phyloP scores from a whole-genome alignment of 1,140 invertebrate genomes.

The Nephotettix cincticeps region DNA sequence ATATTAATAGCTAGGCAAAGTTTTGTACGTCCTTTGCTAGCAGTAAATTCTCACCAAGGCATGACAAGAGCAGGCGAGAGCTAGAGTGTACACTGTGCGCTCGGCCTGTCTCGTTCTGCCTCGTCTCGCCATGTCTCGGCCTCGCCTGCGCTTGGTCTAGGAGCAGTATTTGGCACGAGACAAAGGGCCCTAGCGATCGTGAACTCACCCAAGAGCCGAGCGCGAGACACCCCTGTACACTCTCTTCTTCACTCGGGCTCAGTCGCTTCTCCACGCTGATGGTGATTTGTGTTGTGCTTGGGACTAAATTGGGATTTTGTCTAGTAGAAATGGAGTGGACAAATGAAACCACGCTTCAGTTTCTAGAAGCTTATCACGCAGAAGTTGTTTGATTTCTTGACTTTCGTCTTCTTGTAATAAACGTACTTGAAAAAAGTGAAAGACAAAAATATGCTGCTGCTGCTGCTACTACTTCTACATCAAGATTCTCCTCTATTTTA shows the following conservation, averaged over 20 bases:
- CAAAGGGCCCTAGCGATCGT: not conserved
- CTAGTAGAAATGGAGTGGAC: not conserved
- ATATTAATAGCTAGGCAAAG: too few species aligned
- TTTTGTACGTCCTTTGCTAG: too few species aligned
- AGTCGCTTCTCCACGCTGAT: not conserved
- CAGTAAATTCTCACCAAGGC: not conserved
- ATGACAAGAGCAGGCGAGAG: not conserved
- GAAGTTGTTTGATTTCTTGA: not conserved
- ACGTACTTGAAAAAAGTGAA: too few species aligned
- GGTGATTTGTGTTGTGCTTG: not conserved
- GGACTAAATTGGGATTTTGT: not conserved
- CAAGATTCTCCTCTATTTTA: too few species aligned
- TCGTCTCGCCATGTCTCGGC: slow-evolving; percentile 9
- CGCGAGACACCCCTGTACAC: slow-evolving; percentile 25
- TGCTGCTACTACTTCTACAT: not conserved
- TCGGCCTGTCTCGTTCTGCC: slow-evolving; percentile 21
- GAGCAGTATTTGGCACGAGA: not conserved
- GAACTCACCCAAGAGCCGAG: slow-evolving; percentile 18
- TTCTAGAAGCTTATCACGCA: not conserved
- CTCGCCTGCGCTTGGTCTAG: slow-evolving; percentile 19
- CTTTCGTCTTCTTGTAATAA: slow-evolving; percentile 4
- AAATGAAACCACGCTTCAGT: not conserved
- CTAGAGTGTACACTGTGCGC: not conserved
- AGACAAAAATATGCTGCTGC: not conserved
- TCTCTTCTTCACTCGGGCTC: slow-evolving; percentile 18